phyloP scores from a whole-genome alignment of 2,113 vertebrate species.

The Drymodes brunneopygia region DNA sequence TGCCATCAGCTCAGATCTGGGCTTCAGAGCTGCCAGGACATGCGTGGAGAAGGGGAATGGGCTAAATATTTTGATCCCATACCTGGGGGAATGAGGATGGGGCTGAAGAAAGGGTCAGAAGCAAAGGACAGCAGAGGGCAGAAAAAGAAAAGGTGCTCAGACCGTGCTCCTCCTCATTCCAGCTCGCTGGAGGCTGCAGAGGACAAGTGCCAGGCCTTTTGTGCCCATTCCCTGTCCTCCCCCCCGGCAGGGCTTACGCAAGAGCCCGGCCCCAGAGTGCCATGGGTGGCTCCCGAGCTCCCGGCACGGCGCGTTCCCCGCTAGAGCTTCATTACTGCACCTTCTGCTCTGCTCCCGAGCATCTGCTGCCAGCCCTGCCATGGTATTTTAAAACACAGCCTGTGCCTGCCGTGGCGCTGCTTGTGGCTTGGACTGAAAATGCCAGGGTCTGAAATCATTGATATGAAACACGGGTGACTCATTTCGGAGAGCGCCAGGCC shows the following conservation, averaged over 20 bases:
- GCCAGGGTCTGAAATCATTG: slow-evolving; percentile 45
- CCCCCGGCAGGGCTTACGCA: background rate
- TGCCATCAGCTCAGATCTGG: fast-evolving
- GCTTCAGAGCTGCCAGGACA: background rate
- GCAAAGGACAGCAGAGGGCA: background rate
- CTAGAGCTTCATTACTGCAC: background rate
- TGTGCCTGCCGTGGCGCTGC: background rate
- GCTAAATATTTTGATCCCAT: background rate
- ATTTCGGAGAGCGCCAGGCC: background rate
- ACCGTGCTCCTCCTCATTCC: background rate
- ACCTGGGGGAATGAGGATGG: fast-evolving
- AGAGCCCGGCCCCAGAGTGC: background rate
- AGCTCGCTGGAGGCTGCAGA: fast-evolving
- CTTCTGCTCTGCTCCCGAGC: slow-evolving; percentile 41
- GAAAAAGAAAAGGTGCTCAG: background rate
- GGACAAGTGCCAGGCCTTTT: background rate
- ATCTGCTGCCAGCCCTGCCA: slow-evolving; percentile 12
- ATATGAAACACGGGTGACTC: slow-evolving; percentile 50
- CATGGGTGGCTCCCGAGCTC: background rate
- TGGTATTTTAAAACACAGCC: background rate
- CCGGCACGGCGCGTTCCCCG: background rate
- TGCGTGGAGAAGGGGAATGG: fast-evolving
- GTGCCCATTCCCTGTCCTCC: background rate
- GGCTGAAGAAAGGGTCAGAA: background rate
- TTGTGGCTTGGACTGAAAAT: slow-evolving; percentile 30